Evolutionary conservation across 2,113 vertebrate genomes (phyloP), one percentile per base, ranked within the genome.

Genomic region (Pseudorectes ferrugineus): DNA sequence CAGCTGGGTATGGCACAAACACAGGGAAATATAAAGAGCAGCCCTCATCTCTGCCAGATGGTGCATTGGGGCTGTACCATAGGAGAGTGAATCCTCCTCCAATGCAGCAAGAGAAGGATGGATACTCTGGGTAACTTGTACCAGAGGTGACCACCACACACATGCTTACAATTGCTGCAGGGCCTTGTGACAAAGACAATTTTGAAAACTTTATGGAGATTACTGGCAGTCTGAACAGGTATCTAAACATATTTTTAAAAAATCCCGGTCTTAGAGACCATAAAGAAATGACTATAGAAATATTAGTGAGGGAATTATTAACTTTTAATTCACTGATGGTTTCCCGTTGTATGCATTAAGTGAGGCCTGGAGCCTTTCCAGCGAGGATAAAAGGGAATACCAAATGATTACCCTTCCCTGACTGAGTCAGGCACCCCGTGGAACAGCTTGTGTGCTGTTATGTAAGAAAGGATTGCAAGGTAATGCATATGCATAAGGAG

Each of bases 61-160:
- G 11, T 48, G 42, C 9, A 13, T 5, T 31, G 18, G 2, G 29
- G n/a, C n/a, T 70, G n/a, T 28, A 17, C 11, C 26, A 13, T 0
- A 22, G 18, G 15, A 38, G 23, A 31, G 10, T 9, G 3, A 67
- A 46, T 51, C 12, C 9, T 67, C 8, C 36, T 48, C 4, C 6
- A 3, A 0, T 22, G 21, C 31, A 59, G 11, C 0, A 9, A 25
- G 12, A 16, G 15, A 67, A 10, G 18, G 19, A 6, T 21, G 26
- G 35, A 35, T 65, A 22, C 17, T 59, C 21, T 48, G 18, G 4
- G 31, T 57, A 59, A 33, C 16, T 52, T 24, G 9, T 57, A 2
- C 21, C 1, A 3, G 36, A 61, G 11, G 28, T 2, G 1, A 19
- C n/a, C 23, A 45, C 18, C 14, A 71, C 1, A 0, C 3, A 55